phyloP scores from a whole-genome alignment of 2,797 vertebrate species.

The Eremophila alpestris region DNA sequence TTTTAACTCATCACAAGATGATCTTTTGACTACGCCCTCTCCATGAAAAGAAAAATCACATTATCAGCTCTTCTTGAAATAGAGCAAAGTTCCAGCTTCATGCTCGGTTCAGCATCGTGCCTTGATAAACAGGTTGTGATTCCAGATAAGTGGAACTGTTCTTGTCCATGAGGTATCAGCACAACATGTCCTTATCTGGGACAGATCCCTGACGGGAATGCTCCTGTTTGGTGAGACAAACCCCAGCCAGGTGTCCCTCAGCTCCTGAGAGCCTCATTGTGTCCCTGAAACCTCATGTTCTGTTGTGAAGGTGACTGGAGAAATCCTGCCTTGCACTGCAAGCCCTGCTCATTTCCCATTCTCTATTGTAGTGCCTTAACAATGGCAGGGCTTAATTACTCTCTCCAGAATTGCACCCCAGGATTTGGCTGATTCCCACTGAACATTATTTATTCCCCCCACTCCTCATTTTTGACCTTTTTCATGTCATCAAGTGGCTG shows the following conservation, averaged over 20 bases:
- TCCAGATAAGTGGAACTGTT: slow-evolving; percentile 33
- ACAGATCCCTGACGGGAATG: slow-evolving; percentile 5
- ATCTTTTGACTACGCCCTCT: neutral
- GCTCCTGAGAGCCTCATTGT: neutral
- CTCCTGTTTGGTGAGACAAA: slow-evolving; percentile 7
- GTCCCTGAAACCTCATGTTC: neutral
- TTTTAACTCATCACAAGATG: neutral
- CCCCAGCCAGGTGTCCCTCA: neutral
- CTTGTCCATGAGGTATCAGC: neutral
- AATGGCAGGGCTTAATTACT: slow-evolving; percentile 45
- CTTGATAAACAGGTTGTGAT: neutral
- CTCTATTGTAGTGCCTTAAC: slow-evolving; percentile 52
- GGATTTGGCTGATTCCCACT: slow-evolving; percentile 2
- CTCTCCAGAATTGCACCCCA: neutral
- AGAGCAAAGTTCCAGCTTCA: neutral
- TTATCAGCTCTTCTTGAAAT: slow-evolving; percentile 11
- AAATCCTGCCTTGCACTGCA: neutral
- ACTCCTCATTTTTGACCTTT: slow-evolving; percentile 23
- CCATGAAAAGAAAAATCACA: neutral
- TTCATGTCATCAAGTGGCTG: neutral
- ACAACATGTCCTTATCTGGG: slow-evolving; percentile 39
- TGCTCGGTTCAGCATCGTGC: neutral
- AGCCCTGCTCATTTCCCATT: slow-evolving; percentile 44
- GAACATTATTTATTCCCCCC: neutral
- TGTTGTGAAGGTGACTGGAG: slow-evolving; percentile 25